These are phyloP conservation scores for Picus viridis DNA, from an alignment of 2,797 vertebrate genomes.

Conservation along the genomic window DNA sequence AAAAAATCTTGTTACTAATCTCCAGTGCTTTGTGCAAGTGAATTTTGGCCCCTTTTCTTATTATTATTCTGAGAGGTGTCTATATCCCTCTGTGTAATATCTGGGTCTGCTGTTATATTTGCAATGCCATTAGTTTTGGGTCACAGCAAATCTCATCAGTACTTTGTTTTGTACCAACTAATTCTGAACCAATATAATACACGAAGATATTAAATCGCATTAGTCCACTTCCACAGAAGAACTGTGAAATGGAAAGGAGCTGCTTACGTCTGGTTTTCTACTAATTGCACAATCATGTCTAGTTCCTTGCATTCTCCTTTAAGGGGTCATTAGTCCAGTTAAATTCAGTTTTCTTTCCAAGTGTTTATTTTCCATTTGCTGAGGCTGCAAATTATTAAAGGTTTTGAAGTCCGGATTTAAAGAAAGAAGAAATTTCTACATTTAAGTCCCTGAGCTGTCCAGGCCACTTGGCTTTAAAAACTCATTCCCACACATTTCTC, in stretches of 20 bases:
- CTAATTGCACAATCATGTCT: not conserved
- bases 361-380: not conserved
- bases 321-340: not conserved
- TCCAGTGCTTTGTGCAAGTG: not conserved
- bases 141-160: not conserved
- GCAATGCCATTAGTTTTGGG: not conserved
- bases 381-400: not conserved
- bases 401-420: conserved; percentile 4
- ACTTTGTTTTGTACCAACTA: not conserved
- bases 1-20: not conserved
- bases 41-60: not conserved
- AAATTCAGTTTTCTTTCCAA: not conserved
- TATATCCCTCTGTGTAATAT: not conserved
- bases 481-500: not conserved
- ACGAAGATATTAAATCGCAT: not conserved
- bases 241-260: not conserved
- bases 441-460: not conserved
- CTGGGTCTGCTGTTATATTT: not conserved
- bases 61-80: not conserved
- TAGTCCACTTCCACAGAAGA: not conserved
- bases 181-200: not conserved
- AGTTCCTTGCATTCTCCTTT: not conserved
- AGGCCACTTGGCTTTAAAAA: not conserved
- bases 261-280: not conserved
- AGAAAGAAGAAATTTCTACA: not conserved